Evolutionary conservation across 2,888 invertebrate species (phyloP).

Genomic region (Chloroclysta siterata): DNA sequence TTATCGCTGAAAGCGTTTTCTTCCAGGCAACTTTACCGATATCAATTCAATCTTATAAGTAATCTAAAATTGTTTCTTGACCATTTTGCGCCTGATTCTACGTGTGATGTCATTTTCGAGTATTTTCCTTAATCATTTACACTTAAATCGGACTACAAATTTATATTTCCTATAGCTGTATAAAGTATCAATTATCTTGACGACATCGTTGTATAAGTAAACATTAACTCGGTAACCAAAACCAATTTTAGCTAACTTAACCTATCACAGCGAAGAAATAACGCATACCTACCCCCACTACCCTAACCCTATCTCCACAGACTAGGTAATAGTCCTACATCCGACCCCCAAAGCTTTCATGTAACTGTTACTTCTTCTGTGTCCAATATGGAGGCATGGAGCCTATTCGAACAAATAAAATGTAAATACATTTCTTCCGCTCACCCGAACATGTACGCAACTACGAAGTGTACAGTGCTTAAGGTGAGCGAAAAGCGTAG

Average conservation of each 20-base stretch:
- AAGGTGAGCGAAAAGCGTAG: slow-evolving; percentile 16
- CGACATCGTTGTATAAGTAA: too few relatives aligned
- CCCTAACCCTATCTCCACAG: slow-evolving; percentile 14
- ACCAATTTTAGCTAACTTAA: slow-evolving; percentile 34
- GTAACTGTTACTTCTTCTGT: slow-evolving; percentile 8
- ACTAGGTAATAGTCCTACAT: background rate
- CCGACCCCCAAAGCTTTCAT: background rate
- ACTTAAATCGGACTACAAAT: too few relatives aligned
- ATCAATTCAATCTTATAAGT: too few relatives aligned
- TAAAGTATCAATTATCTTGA: too few relatives aligned
- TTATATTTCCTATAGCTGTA: too few relatives aligned
- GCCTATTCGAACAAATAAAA: slow-evolving; percentile 37
- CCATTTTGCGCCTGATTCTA: too few relatives aligned
- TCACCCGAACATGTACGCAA: slow-evolving; percentile 30
- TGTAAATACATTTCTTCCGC: slow-evolving; percentile 43
- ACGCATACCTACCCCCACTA: slow-evolving; percentile 32
- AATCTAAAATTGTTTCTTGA: too few relatives aligned
- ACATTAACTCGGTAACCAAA: slow-evolving; percentile 5
- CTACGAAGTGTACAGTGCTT: background rate
- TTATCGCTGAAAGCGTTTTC: too few relatives aligned
- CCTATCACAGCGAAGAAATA: slow-evolving; percentile 34
- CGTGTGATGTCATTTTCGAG: too few relatives aligned
- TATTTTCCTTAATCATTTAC: too few relatives aligned
- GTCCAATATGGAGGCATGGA: slow-evolving; percentile 19
- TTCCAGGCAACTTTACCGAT: too few relatives aligned